phyloP scores from a whole-genome alignment of 2,888 invertebrate genomes.

The Seira sanloemensis region DNA sequence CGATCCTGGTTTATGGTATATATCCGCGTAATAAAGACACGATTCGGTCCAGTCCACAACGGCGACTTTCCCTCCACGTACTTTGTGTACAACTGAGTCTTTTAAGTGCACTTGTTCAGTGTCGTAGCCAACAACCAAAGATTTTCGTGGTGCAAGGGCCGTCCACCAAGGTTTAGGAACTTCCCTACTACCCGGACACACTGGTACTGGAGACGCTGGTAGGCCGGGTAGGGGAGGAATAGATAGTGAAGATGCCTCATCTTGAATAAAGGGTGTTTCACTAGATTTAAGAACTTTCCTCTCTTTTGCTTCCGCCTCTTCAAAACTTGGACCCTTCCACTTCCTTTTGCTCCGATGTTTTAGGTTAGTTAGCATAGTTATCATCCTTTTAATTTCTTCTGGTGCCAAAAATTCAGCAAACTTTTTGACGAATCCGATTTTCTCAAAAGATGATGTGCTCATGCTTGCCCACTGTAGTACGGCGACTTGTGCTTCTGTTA shows the following conservation, averaged over 20 bases:
- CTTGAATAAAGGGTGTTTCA: neutral
- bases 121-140: neutral
- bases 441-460: neutral
- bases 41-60: neutral
- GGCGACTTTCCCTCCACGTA: slow-evolving; percentile 15
- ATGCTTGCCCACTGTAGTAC: neutral
- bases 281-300: neutral
- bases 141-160: neutral
- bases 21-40: neutral
- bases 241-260: neutral
- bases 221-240: neutral
- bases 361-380: neutral
- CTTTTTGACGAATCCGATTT: neutral
- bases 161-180: neutral
- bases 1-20: slow-evolving; percentile 13
- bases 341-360: neutral
- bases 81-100: neutral
- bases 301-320: neutral
- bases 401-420: neutral
- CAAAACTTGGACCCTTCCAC: neutral
- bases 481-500: neutral
- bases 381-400: neutral
- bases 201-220: slow-evolving; percentile 5
- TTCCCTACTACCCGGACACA: neutral
- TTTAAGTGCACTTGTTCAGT: neutral